These are phyloP conservation scores for Thunnus albacares DNA, from an alignment of 2,797 vertebrate genomes.

Conservation along the genomic window DNA sequence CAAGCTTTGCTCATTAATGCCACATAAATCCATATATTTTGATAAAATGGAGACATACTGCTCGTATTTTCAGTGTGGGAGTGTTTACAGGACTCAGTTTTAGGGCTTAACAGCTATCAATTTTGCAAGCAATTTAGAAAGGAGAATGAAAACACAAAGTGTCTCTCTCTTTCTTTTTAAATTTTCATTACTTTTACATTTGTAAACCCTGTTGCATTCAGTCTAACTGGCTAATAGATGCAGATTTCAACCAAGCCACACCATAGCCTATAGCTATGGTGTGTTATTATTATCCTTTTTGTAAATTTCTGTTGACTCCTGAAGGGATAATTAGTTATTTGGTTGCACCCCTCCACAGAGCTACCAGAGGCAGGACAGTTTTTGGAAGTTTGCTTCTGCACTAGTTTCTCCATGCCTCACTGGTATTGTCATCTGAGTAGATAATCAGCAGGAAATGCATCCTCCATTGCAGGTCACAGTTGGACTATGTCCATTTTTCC, in stretches of 20 bases:
- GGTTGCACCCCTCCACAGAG: slow-evolving; percentile 12
- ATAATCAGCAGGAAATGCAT: slow-evolving; percentile 49
- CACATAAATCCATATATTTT: not conserved
- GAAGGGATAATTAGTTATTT: slow-evolving; percentile 57
- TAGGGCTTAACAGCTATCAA: not conserved
- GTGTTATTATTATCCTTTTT: slow-evolving; percentile 35
- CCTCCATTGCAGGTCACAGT: slow-evolving; percentile 18
- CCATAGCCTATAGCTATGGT: slow-evolving; percentile 8
- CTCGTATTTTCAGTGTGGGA: not conserved
- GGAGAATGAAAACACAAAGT: not conserved
- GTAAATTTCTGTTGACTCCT: slow-evolving; percentile 40
- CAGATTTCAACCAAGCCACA: not conserved
- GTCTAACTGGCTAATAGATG: not conserved
- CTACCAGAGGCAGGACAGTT: not conserved
- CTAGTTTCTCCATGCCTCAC: slow-evolving; percentile 30
- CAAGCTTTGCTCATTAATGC: not conserved
- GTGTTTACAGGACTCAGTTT: not conserved
- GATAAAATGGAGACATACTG: not conserved
- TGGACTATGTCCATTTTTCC: slow-evolving; percentile 20
- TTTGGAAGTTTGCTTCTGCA: slow-evolving; percentile 27
- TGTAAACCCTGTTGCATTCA: not conserved
- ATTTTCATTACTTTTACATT: not conserved
- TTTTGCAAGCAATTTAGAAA: not conserved
- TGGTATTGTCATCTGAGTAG: slow-evolving; percentile 51
- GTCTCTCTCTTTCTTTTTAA: not conserved